A percentile compares a stretch with the other conserved stretches of the same genome.
These are phyloP conservation scores for Synodontis membranacea DNA, from an alignment of 2,113 vertebrate genomes.

Conservation along the genomic window DNA sequence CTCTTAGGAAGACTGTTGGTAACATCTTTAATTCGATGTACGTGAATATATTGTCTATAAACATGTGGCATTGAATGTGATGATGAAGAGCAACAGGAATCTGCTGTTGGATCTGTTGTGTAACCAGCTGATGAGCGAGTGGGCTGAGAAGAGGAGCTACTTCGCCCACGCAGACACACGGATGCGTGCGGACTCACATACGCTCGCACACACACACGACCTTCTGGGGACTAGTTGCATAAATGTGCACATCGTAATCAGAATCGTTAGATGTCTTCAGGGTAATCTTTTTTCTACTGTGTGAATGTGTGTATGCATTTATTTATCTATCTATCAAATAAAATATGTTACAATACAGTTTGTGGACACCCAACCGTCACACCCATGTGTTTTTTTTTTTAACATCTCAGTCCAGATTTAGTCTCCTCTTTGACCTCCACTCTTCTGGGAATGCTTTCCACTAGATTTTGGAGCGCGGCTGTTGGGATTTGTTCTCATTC, in stretches of 20 bases:
- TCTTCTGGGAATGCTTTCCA: not conserved
- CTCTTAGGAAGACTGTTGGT: not conserved
- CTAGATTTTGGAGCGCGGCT: not conserved
- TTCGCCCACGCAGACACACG: constrained; percentile 40
- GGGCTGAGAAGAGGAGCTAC: constrained; percentile 50
- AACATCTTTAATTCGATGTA: not conserved
- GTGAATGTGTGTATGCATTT: not conserved
- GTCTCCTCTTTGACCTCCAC: not conserved
- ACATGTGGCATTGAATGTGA: constrained; percentile 12
- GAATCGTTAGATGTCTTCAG: not conserved
- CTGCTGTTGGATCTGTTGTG: constrained; percentile 56
- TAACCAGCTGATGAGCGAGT: constrained; percentile 64
- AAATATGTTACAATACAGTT: not conserved
- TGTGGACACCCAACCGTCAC: not conserved
- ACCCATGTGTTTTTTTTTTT: not conserved
- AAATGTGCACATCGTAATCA: constrained; percentile 14
- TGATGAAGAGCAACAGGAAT: constrained; percentile 34
- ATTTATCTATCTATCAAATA: not conserved
- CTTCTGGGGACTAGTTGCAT: constrained; percentile 18
- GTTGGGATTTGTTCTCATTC: not conserved
- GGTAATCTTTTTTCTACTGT: not conserved
- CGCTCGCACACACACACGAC: constrained; percentile 17
- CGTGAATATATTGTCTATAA: not conserved
- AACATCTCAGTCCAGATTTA: not conserved
- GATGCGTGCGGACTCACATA: constrained; percentile 36